Base-by-base conservation (phyloP, 2,797 vertebrate genomes). In the Sebastes kiyomatsui region DNA sequence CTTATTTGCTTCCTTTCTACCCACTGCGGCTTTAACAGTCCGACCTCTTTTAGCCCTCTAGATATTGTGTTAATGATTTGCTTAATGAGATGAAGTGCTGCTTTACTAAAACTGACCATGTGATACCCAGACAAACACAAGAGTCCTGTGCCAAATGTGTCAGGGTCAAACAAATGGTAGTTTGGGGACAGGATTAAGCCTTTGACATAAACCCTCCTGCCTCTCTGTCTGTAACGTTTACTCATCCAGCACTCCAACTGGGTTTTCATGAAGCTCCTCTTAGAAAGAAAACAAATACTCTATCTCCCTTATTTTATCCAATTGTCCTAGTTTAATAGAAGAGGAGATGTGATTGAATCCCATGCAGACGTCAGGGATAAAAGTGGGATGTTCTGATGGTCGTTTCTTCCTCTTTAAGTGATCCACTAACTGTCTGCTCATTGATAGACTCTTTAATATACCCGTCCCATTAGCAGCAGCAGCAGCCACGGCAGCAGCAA, bases 141-240 rank as follows among this genome's bases (percentile, higher is more conserved):
- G 7, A 69, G 56, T 4, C 12, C 42, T 8, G 8, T 59, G 84
- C 84, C 84, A 91, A 83, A 67, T 86, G 79, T 85, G 80, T 77
- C 84, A 6, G 75, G 84, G 68, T 83, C 70, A 86, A 62, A 72
- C 70, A 86, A 62, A 72, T 16, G 55, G 73, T 56, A 55, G 54
- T 73, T 55, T 81, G 35, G 71, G 75, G 78, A 35, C 62, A 75
- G 54, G 81, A 77, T 81, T 77, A 82, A 72, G 30, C 61, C 28
- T 33, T 30, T 42, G 13, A 79, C 42, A 74, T 46, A 60, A 52
- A 42, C 66, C 6, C 2, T 20, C 20, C 74, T 18, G 73, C 13
- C 20, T 35, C 23, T 61, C 20, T 33, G 55, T 27, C 33, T 58
- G 49, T 66, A 3, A 25, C 22, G 22, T 72, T 27, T 68, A 32